These are phyloP conservation scores for Sarcophaga subvicina DNA, from an alignment of 2,888 invertebrate species.

Conservation along the genomic window DNA sequence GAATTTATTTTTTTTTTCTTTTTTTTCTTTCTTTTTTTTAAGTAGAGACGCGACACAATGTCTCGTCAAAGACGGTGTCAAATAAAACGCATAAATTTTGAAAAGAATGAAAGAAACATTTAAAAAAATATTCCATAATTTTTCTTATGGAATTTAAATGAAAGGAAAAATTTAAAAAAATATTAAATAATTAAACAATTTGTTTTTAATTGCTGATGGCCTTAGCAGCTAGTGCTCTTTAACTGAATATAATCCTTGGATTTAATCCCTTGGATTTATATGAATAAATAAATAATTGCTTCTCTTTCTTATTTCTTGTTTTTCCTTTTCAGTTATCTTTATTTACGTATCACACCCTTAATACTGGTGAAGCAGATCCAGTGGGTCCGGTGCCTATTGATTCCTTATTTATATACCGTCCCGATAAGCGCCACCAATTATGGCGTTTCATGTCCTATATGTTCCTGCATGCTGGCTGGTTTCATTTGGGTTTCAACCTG, in stretches of 20 bases:
- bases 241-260: too few relatives aligned
- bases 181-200: background rate
- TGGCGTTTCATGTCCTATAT: slow-evolving; percentile 98
- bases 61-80: slow-evolving; percentile 52
- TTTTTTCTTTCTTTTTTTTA: background rate
- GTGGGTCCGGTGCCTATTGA: slow-evolving; percentile 96
- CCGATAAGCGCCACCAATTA: slow-evolving; percentile 93
- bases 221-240: too few relatives aligned
- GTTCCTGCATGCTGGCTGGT: slow-evolving; percentile 97
- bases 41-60: slow-evolving; percentile 60
- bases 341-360: slow-evolving; percentile 94
- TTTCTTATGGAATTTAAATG: background rate
- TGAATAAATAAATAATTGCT: too few relatives aligned
- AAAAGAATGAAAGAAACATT: background rate
- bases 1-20: slow-evolving; percentile 14
- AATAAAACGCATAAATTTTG: background rate
- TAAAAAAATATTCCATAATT: background rate
- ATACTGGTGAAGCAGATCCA: slow-evolving; percentile 89
- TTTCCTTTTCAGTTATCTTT: slow-evolving; percentile 89
- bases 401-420: slow-evolving; percentile 96
- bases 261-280: too few relatives aligned
- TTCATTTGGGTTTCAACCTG: slow-evolving; percentile 97
- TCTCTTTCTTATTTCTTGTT: too few relatives aligned
- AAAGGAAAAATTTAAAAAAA: background rate
- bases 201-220: background rate